Percentiles rank a stretch among this genome's conserved stretches.
Conservation (phyloP, 2,113 vertebrate genomes). For the Scortum barcoo region DNA sequence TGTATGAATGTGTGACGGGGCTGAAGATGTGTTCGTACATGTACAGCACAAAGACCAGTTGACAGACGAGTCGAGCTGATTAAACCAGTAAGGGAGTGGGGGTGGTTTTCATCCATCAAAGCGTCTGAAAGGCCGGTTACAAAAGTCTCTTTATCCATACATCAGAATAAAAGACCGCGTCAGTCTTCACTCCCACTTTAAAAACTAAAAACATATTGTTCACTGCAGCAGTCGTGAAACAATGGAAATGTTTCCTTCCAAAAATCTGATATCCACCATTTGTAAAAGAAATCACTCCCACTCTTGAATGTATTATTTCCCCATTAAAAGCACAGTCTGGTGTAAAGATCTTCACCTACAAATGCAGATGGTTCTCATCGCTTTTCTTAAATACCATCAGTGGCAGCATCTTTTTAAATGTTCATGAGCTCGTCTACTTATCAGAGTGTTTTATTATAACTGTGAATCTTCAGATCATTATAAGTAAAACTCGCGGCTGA, state of each 20-base stretch:
- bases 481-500: no score
- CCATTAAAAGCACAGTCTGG: neutral
- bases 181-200: constrained; percentile 29
- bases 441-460: no score
- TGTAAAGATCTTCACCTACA: neutral
- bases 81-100: constrained; percentile 39
- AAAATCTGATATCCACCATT: constrained; percentile 37
- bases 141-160: constrained; percentile 34
- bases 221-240: constrained; percentile 18
- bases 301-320: neutral
- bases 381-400: neutral
- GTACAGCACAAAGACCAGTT: constrained; percentile 18
- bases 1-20: neutral
- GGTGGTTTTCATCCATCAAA: neutral
- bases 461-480: neutral
- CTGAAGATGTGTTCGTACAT: neutral
- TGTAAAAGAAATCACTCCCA: constrained; percentile 52
- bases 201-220: constrained; percentile 20
- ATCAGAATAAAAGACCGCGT: neutral
- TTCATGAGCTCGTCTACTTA: no score
- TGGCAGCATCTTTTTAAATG: neutral
- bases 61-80: constrained; percentile 29
- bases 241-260: constrained; percentile 30
- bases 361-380: neutral
- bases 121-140: neutral